Percentiles rank a stretch among this genome's conserved stretches.
Evolutionary conservation across 2,113 vertebrate species (phyloP).

Genomic region (Emydocephalus ijimae): DNA sequence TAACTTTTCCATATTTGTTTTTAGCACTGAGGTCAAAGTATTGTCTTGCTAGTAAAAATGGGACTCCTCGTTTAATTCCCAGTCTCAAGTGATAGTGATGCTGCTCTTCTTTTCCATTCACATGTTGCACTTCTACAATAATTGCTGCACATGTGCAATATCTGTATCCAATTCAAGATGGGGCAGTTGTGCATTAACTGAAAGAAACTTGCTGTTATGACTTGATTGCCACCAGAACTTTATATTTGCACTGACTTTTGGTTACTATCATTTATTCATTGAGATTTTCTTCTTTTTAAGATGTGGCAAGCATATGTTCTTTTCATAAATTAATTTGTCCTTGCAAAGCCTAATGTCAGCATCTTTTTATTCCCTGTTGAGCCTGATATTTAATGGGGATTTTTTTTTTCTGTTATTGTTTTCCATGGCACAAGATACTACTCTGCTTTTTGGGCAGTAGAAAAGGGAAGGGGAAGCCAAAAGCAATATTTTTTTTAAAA

Average conservation of each 20-base stretch:
- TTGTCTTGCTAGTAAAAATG: neutral
- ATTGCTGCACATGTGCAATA: neutral
- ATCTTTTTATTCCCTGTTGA: constrained; percentile 51
- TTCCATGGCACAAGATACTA: constrained; percentile 42
- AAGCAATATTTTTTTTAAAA: constrained; percentile 24
- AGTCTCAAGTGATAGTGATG: neutral
- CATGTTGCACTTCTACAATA: neutral
- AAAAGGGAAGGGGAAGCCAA: constrained; percentile 43
- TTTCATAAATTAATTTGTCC: constrained; percentile 62
- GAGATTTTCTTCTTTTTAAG: constrained; percentile 29
- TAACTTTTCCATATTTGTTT: neutral
- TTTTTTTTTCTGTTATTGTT: constrained; percentile 50
- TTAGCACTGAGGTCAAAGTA: neutral
- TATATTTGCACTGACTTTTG: constrained; percentile 49
- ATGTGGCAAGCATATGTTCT: constrained; percentile 33
- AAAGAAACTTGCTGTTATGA: neutral
- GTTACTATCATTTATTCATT: constrained; percentile 41
- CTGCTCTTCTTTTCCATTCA: neutral
- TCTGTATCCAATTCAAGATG: neutral
- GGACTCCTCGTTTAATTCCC: neutral
- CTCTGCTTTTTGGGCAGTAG: constrained; percentile 22
- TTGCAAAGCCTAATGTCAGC: constrained; percentile 59
- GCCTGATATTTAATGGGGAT: constrained; percentile 28
- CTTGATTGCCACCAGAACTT: neutral
- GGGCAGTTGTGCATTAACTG: neutral